phyloP scores from a whole-genome alignment of 2,113 vertebrate species.

The Polypterus senegalus region DNA sequence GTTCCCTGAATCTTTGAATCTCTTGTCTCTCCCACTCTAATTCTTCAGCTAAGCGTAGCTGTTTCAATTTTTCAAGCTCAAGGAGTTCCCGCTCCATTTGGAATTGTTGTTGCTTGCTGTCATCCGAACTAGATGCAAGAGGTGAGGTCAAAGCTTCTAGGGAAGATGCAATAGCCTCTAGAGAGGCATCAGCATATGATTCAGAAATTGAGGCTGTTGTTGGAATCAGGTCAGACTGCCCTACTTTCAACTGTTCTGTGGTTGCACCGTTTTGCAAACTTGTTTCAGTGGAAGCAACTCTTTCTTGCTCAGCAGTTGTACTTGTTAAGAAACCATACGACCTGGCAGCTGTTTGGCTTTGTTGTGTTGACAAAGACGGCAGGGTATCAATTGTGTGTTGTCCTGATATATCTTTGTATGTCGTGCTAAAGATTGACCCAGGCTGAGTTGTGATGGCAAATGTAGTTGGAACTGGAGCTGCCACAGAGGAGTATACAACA shows the following conservation, averaged over 20 bases:
- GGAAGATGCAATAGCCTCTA: constrained; percentile 70
- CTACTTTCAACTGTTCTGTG: constrained; percentile 58
- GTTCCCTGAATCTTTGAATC: constrained; percentile 91
- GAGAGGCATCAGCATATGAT: constrained; percentile 65
- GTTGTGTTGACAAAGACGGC: constrained; percentile 63
- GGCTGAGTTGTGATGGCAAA: constrained; percentile 94
- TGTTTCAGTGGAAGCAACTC: constrained; percentile 49
- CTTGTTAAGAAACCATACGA: constrained; percentile 75
- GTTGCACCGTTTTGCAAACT: constrained; percentile 42
- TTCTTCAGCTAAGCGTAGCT: constrained; percentile 89
- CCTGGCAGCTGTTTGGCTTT: constrained; percentile 62
- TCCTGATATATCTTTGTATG: constrained; percentile 60
- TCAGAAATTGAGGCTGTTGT: constrained; percentile 69
- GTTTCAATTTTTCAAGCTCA: constrained; percentile 91
- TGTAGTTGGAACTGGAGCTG: constrained; percentile 74
- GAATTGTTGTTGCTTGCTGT: constrained; percentile 82
- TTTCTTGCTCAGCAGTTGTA: constrained; percentile 54
- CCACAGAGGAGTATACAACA: constrained; percentile 85
- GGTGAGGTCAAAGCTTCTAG: constrained; percentile 56
- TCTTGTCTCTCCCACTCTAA: constrained; percentile 95
- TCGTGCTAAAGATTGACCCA: constrained; percentile 80
- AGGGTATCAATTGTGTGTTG: constrained; percentile 73
- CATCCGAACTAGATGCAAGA: constrained; percentile 65
- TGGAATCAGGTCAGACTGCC: constrained; percentile 52
- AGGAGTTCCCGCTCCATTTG: constrained; percentile 88